Percentiles rank a stretch among this genome's conserved stretches.
These are phyloP conservation scores for Cyprinodon diabolis DNA, from an alignment of 2,797 vertebrate species.

Conservation along the genomic window DNA sequence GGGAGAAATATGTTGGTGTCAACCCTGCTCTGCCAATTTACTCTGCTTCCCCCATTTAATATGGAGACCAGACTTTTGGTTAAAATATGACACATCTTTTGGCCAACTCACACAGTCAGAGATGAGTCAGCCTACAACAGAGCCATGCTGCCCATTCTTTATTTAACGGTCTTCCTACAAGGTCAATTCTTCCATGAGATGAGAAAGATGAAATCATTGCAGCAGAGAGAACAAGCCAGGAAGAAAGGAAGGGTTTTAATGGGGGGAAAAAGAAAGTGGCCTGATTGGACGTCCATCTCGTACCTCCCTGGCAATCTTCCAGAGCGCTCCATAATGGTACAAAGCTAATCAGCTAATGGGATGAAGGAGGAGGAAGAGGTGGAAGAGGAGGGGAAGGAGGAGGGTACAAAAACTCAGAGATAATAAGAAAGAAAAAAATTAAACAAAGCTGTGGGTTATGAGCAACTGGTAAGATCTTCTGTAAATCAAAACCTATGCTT, in stretches of 20 bases:
- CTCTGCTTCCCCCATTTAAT: slow-evolving; percentile 28
- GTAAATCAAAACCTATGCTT: slow-evolving; percentile 21
- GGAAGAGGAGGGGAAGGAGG: background rate
- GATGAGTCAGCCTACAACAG: slow-evolving; percentile 55
- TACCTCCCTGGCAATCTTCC: slow-evolving; percentile 30
- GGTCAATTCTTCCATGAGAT: slow-evolving; percentile 34
- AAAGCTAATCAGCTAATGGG: slow-evolving; percentile 80
- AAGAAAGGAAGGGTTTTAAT: slow-evolving; percentile 30
- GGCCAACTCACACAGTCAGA: slow-evolving; percentile 44
- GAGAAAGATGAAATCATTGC: slow-evolving; percentile 2
- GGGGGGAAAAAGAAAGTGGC: slow-evolving; percentile 48
- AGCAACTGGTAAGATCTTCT: slow-evolving; percentile 15
- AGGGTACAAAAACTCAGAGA: background rate
- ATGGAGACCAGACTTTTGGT: slow-evolving; percentile 33
- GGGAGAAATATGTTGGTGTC: slow-evolving; percentile 38
- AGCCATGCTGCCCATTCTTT: slow-evolving; percentile 44
- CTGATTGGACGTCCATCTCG: slow-evolving; percentile 31
- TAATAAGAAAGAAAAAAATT: slow-evolving; percentile 31
- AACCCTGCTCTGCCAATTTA: slow-evolving; percentile 44
- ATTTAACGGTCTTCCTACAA: slow-evolving; percentile 55
- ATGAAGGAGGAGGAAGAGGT: slow-evolving; percentile 25
- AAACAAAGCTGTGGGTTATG: slow-evolving; percentile 10
- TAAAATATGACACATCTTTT: slow-evolving; percentile 45
- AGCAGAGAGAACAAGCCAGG: background rate
- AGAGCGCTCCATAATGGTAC: slow-evolving; percentile 27